Percentiles rank a stretch among this genome's conserved stretches.
Evolutionary conservation across 2,888 invertebrate species (phyloP).

Genomic region (Allophyes oxyacanthae): DNA sequence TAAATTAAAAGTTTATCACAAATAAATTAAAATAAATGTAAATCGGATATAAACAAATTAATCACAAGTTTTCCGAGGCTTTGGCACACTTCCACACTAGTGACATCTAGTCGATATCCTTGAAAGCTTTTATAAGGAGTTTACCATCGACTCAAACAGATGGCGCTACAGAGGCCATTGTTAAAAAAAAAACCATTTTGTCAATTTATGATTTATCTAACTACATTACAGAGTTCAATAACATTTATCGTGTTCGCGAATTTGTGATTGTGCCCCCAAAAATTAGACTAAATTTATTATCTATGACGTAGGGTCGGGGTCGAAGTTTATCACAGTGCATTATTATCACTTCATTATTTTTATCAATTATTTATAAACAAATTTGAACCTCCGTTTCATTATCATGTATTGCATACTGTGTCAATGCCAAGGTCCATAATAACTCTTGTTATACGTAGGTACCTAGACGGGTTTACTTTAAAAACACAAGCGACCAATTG

Average conservation of each 20-base stretch:
- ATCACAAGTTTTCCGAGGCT: no score
- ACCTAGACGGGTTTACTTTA: no score
- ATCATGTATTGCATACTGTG: no score
- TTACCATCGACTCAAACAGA: conserved; percentile 6
- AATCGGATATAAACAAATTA: no score
- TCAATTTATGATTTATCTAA: no score
- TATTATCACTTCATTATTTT: no score
- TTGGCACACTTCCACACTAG: neutral
- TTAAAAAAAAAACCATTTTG: no score
- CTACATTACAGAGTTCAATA: conserved; percentile 5
- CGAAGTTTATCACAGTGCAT: conserved; percentile 14
- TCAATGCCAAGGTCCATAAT: neutral
- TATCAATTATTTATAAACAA: no score
- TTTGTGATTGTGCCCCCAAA: neutral
- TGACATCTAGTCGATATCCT: conserved; percentile 19
- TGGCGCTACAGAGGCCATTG: conserved; percentile 7
- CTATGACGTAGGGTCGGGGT: conserved; percentile 18
- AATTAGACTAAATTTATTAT: neutral
- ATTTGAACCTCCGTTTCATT: conserved; percentile 3
- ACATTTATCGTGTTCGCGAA: conserved; percentile 6
- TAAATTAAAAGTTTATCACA: no score
- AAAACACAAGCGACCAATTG: no score
- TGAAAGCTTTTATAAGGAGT: neutral
- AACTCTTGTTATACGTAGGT: no score
- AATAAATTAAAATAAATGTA: no score